Percentiles rank a stretch among this genome's conserved stretches.
Evolutionary conservation across 2,888 invertebrate species (phyloP).

Genomic region (Drosophila ustulata): DNA sequence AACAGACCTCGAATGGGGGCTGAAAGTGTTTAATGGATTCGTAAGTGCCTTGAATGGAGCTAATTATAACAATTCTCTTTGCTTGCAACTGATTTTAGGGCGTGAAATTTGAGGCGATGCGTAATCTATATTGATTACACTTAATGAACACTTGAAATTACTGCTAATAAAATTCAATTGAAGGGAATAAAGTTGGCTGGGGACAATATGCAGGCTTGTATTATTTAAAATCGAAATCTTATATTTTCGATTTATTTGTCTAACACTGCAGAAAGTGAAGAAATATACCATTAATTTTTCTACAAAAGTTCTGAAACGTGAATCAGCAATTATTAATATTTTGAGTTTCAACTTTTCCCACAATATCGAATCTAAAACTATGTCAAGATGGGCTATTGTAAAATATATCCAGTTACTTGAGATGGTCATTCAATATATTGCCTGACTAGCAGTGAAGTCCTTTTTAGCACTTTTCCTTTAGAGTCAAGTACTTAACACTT

Average conservation of each 20-base stretch:
- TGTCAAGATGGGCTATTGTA: conserved; percentile 1
- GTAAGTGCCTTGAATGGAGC: conserved; percentile 18
- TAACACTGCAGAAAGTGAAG: too few relatives aligned
- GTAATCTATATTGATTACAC: background rate
- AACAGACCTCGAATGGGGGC: conserved; percentile 13
- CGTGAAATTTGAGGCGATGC: background rate
- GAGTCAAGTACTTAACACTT: conserved; percentile 52
- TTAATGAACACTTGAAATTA: background rate
- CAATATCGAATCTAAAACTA: background rate
- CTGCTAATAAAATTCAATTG: too few relatives aligned
- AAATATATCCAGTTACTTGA: background rate
- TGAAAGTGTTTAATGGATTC: conserved; percentile 13
- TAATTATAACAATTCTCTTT: conserved; percentile 12
- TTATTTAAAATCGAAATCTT: too few relatives aligned
- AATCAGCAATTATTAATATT: too few relatives aligned
- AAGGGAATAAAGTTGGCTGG: too few relatives aligned
- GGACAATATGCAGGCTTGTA: too few relatives aligned
- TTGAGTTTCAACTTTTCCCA: background rate
- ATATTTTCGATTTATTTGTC: too few relatives aligned
- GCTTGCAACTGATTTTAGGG: background rate
- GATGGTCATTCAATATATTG: background rate
- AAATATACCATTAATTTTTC: too few relatives aligned
- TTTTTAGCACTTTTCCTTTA: background rate
- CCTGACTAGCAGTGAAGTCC: background rate
- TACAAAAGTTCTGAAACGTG: too few relatives aligned